phyloP scores from a whole-genome alignment of 1,140 invertebrate species.

The Centruroides sculpturatus region DNA sequence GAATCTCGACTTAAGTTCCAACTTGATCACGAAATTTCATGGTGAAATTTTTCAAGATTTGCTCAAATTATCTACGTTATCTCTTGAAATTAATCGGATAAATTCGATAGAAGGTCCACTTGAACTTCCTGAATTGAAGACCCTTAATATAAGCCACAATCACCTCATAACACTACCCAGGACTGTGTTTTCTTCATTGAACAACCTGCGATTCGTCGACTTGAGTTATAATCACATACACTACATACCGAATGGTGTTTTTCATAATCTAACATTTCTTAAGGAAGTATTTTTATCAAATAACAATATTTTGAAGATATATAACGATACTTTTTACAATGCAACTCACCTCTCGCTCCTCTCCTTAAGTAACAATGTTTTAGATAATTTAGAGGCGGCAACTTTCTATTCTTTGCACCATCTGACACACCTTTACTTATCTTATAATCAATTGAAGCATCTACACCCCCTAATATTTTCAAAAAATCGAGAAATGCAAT shows the following conservation, averaged over 20 bases:
- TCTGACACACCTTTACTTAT: slow-evolving; percentile 65
- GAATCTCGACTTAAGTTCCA: slow-evolving; percentile 69
- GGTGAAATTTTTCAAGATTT: slow-evolving; percentile 60
- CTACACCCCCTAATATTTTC: slow-evolving; percentile 57
- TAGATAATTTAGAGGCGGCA: slow-evolving; percentile 52
- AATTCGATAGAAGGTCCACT: slow-evolving; percentile 48
- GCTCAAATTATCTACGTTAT: slow-evolving; percentile 58
- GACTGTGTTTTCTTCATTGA: slow-evolving; percentile 52
- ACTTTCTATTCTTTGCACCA: slow-evolving; percentile 56
- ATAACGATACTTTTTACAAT: slow-evolving; percentile 60
- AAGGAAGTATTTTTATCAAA: slow-evolving; percentile 71
- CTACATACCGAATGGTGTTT: slow-evolving; percentile 55
- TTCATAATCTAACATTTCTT: slow-evolving; percentile 57
- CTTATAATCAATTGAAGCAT: slow-evolving; percentile 65
- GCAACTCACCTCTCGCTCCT: slow-evolving; percentile 58
- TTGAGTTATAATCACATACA: slow-evolving; percentile 76
- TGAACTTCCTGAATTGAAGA: slow-evolving; percentile 56
- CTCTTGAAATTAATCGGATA: slow-evolving; percentile 68
- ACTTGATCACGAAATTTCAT: slow-evolving; percentile 56
- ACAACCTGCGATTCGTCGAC: slow-evolving; percentile 60
- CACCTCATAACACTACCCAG: slow-evolving; percentile 40
- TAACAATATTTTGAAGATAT: slow-evolving; percentile 75
- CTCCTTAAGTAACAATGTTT: slow-evolving; percentile 73
- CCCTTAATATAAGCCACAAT: slow-evolving; percentile 73
- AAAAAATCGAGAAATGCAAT: slow-evolving; percentile 53